Conservation (phyloP, 2,888 invertebrate species). For the Dynastes maya region DNA sequence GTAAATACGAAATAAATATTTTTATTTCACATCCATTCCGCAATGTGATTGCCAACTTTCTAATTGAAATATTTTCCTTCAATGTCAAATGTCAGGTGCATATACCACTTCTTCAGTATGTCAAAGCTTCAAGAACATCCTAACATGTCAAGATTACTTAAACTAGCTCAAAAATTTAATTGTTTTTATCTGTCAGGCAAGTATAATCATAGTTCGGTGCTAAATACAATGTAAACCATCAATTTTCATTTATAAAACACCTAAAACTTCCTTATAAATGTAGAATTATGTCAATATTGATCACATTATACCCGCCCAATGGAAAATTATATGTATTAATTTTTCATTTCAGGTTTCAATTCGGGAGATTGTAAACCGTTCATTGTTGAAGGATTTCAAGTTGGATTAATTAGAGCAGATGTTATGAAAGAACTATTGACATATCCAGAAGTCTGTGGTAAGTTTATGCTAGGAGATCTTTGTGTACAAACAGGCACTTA, state of each 20-base stretch:
- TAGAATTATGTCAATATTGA: slow-evolving; percentile 54
- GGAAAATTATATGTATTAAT: slow-evolving; percentile 48
- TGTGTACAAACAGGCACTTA: slow-evolving; percentile 44
- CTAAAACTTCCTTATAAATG: slow-evolving; percentile 51
- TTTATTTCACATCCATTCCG: too few species aligned
- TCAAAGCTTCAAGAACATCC: slow-evolving; percentile 48
- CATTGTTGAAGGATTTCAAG: slow-evolving; percentile 90
- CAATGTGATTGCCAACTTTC: slow-evolving; percentile 1
- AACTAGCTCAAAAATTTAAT: slow-evolving; percentile 90
- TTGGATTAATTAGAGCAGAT: slow-evolving; percentile 89
- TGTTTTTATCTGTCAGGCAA: slow-evolving; percentile 91
- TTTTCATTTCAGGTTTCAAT: slow-evolving; percentile 76
- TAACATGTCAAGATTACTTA: slow-evolving; percentile 79
- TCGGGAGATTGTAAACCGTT: slow-evolving; percentile 89
- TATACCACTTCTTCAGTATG: slow-evolving; percentile 30
- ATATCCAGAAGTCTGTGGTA: slow-evolving; percentile 81
- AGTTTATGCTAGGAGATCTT: slow-evolving; percentile 5
- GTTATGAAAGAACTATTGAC: slow-evolving; percentile 85
- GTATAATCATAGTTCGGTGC: slow-evolving; percentile 57
- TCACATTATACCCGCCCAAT: slow-evolving; percentile 55
- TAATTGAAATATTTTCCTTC: slow-evolving; percentile 8
- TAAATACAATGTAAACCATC: slow-evolving; percentile 48
- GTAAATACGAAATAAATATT: too few species aligned
- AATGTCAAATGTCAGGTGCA: slow-evolving; percentile 25
- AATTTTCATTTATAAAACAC: slow-evolving; percentile 57